Evolutionary conservation across 2,797 vertebrate species (phyloP).

Genomic region (Pangasius macronema): DNA sequence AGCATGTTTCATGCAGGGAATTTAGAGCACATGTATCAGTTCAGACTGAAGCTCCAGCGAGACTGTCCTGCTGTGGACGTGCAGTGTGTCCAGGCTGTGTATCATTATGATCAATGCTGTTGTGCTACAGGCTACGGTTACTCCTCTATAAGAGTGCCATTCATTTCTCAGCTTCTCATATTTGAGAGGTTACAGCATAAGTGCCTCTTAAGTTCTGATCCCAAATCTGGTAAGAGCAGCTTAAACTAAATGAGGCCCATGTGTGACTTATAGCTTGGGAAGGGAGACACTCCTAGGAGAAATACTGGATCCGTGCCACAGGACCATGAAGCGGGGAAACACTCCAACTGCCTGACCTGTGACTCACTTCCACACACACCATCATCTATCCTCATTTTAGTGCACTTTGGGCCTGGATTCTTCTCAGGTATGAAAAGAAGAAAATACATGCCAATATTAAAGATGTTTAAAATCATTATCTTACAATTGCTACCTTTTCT

Average conservation of each 20-base stretch:
- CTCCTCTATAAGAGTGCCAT: background rate
- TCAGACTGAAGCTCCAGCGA: background rate
- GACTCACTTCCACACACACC: constrained; percentile 4
- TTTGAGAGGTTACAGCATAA: background rate
- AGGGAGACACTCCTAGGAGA: background rate
- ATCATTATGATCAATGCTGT: background rate
- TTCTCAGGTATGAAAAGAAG: background rate
- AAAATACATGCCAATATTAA: background rate
- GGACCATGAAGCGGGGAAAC: background rate
- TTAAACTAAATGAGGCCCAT: constrained; percentile 49
- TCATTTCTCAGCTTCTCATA: background rate
- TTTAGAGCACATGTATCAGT: background rate
- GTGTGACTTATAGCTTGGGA: constrained; percentile 25
- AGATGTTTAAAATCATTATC: background rate
- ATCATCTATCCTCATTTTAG: background rate
- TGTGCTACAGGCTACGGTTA: background rate
- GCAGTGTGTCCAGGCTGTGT: background rate
- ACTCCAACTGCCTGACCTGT: constrained; percentile 30
- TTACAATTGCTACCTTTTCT: background rate
- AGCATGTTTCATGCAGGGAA: background rate
- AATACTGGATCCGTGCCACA: constrained; percentile 36
- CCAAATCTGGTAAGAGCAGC: constrained; percentile 25
- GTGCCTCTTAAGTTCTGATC: background rate
- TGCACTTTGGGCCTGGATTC: background rate
- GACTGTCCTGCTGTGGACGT: background rate